Conservation (phyloP, 2,113 vertebrate species). For the Equus przewalskii region DNA sequence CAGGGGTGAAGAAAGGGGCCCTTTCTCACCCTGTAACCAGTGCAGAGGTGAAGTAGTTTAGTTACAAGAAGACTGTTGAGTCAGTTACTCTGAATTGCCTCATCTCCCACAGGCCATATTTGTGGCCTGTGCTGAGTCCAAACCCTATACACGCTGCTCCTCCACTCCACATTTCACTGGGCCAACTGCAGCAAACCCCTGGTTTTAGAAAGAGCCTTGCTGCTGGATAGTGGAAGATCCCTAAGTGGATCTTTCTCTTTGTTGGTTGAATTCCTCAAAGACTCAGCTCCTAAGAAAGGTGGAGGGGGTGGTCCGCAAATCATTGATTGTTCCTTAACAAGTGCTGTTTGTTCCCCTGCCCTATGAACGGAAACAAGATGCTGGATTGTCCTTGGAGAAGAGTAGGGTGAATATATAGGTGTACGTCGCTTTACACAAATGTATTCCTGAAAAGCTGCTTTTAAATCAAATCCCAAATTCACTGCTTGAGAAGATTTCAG, state of each 20-base stretch:
- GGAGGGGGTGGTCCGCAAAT: background rate
- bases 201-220: background rate
- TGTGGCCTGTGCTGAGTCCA: background rate
- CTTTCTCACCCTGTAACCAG: background rate
- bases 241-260: background rate
- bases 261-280: background rate
- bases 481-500: background rate
- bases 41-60: background rate
- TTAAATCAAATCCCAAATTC: conserved; percentile 11
- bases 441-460: conserved; percentile 48
- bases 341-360: background rate
- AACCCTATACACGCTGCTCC: background rate
- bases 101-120: background rate
- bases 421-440: conserved; percentile 38
- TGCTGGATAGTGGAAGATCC: background rate
- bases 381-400: background rate
- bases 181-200: background rate
- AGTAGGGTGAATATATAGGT: background rate
- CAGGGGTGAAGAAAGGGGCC: background rate
- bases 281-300: background rate
- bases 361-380: background rate
- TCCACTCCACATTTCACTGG: background rate
- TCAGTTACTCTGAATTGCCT: background rate
- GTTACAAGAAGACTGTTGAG: background rate
- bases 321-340: background rate